Evolutionary conservation across 2,888 invertebrate species (phyloP), one percentile per base, ranked within the genome.

Genomic region (Philereme transversata): DNA sequence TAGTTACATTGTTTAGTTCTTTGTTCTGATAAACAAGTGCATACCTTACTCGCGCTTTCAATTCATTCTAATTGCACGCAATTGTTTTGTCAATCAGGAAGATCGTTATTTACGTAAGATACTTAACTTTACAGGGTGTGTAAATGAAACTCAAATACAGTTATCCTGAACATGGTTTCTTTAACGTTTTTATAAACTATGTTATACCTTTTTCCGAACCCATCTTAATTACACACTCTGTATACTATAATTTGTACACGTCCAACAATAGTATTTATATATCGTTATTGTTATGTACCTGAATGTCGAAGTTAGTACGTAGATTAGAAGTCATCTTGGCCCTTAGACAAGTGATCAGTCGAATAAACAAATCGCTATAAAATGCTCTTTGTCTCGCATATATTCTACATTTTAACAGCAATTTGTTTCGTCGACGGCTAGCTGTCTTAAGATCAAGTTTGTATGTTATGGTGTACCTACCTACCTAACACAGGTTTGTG

Each of bases 231-330:
- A n/a, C n/a, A n/a, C n/a, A n/a, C n/a, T n/a, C n/a, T n/a, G n/a
- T n/a, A n/a, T n/a, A n/a, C n/a, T n/a, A n/a, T n/a, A 4, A 53
- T 61, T 61, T 50, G 45, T 52, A 56, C 47, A 58, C 54, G 58
- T 62, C 60, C 60, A 62, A 46, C 50, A 58, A 66, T 54, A 66
- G 57, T 64, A 52, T 56, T 59, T 58, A 55, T 51, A 51, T 49
- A 57, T 51, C 54, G 36, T 51, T 78, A 69, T 77, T 81, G 75
- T 76, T 75, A 79, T 81, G 87, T 87, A 87, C 87, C 86, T 88
- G 87, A 83, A 75, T 77, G 75, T 77, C 62, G 68, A 74, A 57
- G 50, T 50, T 66, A 48, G 51, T 47, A 36, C 8, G 59, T 64
- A 57, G 51, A 57, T 43, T 11, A 22, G 11, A 50, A 50, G 41